Evolutionary conservation across 2,113 vertebrate genomes (phyloP).

Genomic region (Picathartes gymnocephalus): DNA sequence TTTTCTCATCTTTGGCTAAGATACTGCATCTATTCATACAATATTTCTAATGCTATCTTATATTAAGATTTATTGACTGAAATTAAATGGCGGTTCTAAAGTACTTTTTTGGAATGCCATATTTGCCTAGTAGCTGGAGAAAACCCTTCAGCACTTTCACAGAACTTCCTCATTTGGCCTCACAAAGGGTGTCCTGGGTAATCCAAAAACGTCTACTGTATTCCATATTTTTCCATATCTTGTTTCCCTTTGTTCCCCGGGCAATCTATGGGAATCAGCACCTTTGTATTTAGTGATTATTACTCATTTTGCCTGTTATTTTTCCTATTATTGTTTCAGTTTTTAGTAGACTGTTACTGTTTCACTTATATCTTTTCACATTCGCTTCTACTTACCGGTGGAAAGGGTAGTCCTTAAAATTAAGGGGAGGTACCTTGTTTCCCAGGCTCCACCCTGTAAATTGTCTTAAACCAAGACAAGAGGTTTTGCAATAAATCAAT

Average conservation of each 20-base stretch:
- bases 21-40: not conserved
- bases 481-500: not conserved
- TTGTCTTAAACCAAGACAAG: not conserved
- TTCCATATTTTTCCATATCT: not conserved
- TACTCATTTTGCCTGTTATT: not conserved
- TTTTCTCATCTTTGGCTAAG: not conserved
- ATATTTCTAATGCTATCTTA: not conserved
- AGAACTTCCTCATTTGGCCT: not conserved
- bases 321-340: not conserved
- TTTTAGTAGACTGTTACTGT: not conserved
- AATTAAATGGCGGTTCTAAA: not conserved
- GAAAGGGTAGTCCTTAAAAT: not conserved
- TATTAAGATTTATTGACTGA: not conserved
- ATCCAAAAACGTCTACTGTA: not conserved
- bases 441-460: too few species aligned
- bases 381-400: not conserved
- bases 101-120: not conserved
- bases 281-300: not conserved
- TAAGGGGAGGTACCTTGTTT: not conserved
- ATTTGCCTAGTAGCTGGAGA: not conserved
- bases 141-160: not conserved
- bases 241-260: not conserved
- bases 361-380: not conserved
- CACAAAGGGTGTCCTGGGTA: not conserved
- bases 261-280: not conserved